These are phyloP conservation scores for Drosophila nasuta DNA, from an alignment of 1,140 invertebrate species.

Conservation along the genomic window DNA sequence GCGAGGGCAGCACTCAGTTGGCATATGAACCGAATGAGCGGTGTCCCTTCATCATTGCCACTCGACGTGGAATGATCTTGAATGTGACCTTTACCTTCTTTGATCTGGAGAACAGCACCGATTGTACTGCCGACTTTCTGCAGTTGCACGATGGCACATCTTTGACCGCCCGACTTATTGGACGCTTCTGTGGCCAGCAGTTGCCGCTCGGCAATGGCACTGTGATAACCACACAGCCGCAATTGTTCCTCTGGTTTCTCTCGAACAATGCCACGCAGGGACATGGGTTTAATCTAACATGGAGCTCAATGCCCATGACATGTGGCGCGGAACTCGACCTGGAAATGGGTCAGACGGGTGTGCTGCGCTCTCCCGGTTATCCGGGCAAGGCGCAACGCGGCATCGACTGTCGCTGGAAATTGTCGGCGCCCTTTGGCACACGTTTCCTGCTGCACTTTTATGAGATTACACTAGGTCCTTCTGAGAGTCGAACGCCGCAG, in stretches of 20 bases:
- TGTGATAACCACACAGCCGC: slow-evolving; percentile 90
- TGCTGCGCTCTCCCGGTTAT: slow-evolving; percentile 92
- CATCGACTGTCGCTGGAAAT: slow-evolving; percentile 91
- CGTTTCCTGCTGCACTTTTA: slow-evolving; percentile 92
- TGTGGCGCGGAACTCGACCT: slow-evolving; percentile 89
- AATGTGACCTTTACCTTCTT: slow-evolving; percentile 92
- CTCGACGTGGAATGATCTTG: slow-evolving; percentile 88
- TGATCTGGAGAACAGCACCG: slow-evolving; percentile 85
- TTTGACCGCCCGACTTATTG: slow-evolving; percentile 89
- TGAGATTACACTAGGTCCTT: slow-evolving; percentile 86
- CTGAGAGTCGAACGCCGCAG: neutral
- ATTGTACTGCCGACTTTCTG: slow-evolving; percentile 89
- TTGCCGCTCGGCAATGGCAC: slow-evolving; percentile 88
- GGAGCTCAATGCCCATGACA: slow-evolving; percentile 89
- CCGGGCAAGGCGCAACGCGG: slow-evolving; percentile 92
- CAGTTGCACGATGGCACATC: slow-evolving; percentile 92
- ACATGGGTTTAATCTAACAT: slow-evolving; percentile 89
- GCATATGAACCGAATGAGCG: slow-evolving; percentile 86
- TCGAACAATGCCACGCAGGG: slow-evolving; percentile 86
- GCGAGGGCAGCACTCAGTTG: slow-evolving; percentile 85
- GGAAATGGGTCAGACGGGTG: slow-evolving; percentile 86
- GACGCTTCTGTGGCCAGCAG: slow-evolving; percentile 90
- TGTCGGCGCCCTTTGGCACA: slow-evolving; percentile 89
- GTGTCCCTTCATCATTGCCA: slow-evolving; percentile 93
- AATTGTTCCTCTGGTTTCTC: slow-evolving; percentile 91